Evolutionary conservation across 2,888 invertebrate species (phyloP).

Genomic region (Synergus laeviventris): DNA sequence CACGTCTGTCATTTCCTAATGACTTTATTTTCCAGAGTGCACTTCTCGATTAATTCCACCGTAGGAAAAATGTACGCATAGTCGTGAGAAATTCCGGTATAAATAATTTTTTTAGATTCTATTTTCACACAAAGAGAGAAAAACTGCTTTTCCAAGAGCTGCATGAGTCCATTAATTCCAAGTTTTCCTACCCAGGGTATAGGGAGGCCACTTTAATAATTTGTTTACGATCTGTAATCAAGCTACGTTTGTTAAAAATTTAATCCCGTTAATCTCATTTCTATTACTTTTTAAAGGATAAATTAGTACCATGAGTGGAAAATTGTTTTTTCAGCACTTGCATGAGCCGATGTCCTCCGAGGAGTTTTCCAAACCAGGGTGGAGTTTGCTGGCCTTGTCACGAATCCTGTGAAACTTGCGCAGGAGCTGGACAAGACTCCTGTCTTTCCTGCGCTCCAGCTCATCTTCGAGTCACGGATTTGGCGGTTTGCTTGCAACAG

Average conservation of each 20-base stretch:
- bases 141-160: conserved; percentile 80
- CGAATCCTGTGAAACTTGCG: conserved; percentile 92
- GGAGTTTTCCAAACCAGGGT: conserved; percentile 88
- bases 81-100: neutral
- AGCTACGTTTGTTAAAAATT: no score
- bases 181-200: conserved; percentile 87
- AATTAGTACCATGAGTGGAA: neutral
- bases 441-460: conserved; percentile 91
- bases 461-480: conserved; percentile 88
- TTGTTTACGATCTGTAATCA: no score
- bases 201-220: neutral
- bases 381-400: conserved; percentile 92
- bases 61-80: neutral
- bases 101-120: neutral
- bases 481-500: conserved; percentile 90
- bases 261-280: no score
- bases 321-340: conserved; percentile 81
- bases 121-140: neutral
- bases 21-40: conserved; percentile 36
- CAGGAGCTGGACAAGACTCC: conserved; percentile 91
- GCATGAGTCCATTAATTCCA: conserved; percentile 90
- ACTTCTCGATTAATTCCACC: conserved; percentile 8
- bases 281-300: neutral
- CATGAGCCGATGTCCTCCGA: conserved; percentile 89
- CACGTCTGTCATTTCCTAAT: conserved; percentile 34